Conservation (phyloP, 2,888 invertebrate species). For the Xestia c-nigrum region DNA sequence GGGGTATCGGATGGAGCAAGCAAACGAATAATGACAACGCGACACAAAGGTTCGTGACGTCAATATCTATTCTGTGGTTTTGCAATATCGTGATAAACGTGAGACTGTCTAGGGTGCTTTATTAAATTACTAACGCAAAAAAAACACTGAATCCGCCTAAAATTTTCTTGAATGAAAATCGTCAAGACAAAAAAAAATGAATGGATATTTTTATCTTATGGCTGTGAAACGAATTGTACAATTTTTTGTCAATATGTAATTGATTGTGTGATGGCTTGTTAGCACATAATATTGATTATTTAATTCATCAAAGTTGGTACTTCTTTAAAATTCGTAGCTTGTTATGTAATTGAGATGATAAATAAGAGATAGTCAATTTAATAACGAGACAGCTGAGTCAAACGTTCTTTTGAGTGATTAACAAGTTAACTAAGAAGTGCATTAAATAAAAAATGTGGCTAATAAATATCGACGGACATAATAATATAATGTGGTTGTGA, state of each 20-base stretch:
- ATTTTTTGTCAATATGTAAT: slow-evolving; percentile 53
- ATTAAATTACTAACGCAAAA: slow-evolving; percentile 24
- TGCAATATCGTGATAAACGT: slow-evolving; percentile 61
- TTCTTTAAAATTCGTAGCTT: slow-evolving; percentile 37
- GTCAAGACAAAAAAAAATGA: not conserved
- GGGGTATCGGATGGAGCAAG: slow-evolving; percentile 72
- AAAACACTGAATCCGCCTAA: slow-evolving; percentile 3
- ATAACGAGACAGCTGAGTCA: slow-evolving; percentile 41
- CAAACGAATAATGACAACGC: slow-evolving; percentile 65
- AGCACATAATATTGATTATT: slow-evolving; percentile 43
- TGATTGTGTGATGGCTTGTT: slow-evolving; percentile 50
- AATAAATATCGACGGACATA: slow-evolving; percentile 57
- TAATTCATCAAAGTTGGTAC: slow-evolving; percentile 45
- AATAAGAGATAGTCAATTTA: slow-evolving; percentile 58
- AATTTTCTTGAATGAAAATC: slow-evolving; percentile 37
- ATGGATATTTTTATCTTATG: slow-evolving; percentile 34
- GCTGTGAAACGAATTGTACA: slow-evolving; percentile 40
- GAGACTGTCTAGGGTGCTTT: slow-evolving; percentile 37
- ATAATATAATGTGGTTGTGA: slow-evolving; percentile 39
- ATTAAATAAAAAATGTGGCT: slow-evolving; percentile 54
- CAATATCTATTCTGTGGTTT: slow-evolving; percentile 71
- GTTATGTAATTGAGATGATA: slow-evolving; percentile 61
- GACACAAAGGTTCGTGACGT: slow-evolving; percentile 68
- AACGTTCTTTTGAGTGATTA: slow-evolving; percentile 39
- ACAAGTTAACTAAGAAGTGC: slow-evolving; percentile 44